These are phyloP conservation scores for Lucilia cuprina DNA, from an alignment of 1,140 invertebrate species.

Conservation along the genomic window DNA sequence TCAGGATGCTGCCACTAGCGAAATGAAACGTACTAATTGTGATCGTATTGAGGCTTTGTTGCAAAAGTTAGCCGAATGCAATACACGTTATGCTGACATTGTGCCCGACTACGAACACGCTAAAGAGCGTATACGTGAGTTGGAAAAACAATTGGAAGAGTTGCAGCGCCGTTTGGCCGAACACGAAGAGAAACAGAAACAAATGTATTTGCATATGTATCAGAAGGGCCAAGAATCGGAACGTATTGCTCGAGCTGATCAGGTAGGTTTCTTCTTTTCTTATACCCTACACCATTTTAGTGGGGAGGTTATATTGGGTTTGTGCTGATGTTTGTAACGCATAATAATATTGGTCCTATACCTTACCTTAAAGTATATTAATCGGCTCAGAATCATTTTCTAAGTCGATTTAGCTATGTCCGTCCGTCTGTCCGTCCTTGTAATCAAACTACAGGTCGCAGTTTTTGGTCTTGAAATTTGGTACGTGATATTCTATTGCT, in stretches of 20 bases:
- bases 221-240: slow-evolving; percentile 81
- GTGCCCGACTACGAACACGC: slow-evolving; percentile 73
- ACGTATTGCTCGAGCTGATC: slow-evolving; percentile 71
- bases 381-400: too few relatives aligned
- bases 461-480: too few relatives aligned
- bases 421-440: too few relatives aligned
- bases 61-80: slow-evolving; percentile 80
- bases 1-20: slow-evolving; percentile 74
- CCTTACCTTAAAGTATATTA: too few relatives aligned
- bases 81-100: slow-evolving; percentile 75
- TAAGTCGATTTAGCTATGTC: too few relatives aligned
- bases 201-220: slow-evolving; percentile 84
- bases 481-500: too few relatives aligned
- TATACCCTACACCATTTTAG: too few relatives aligned
- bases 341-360: too few relatives aligned
- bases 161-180: slow-evolving; percentile 72
- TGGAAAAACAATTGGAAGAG: slow-evolving; percentile 74
- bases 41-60: slow-evolving; percentile 79
- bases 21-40: slow-evolving; percentile 78
- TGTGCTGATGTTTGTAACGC: too few relatives aligned
- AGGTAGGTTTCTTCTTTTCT: too few relatives aligned
- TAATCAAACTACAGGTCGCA: too few relatives aligned
- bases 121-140: slow-evolving; percentile 70
- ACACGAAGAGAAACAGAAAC: slow-evolving; percentile 77
- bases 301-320: too few relatives aligned